Base-by-base conservation (phyloP, 1,140 invertebrate genomes). In the Pseudomyrmex sp. region DNA sequence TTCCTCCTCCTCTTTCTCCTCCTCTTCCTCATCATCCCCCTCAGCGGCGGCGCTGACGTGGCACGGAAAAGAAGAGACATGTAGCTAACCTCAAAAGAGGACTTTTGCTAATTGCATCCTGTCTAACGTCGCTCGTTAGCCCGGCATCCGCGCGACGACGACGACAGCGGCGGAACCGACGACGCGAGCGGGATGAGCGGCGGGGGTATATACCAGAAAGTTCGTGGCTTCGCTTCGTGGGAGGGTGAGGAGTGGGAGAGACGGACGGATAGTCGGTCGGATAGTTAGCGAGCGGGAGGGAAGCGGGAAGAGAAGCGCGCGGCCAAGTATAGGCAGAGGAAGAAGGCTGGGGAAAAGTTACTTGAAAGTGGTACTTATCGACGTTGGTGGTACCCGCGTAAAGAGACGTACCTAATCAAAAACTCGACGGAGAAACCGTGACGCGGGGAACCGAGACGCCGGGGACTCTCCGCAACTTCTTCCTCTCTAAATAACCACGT, bases 91-190 rank as follows among this genome's bases (percentile, higher is more conserved):
- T 88, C 83, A 83, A 79, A 88, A 85, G 85, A 88, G 85, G 87
- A 83, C 80, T 90, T 89, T 63, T 87, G 82, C 87, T 90, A 90
- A 90, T 90, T 90, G 89, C 89, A 90, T 90, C 89, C 89, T 89
- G 89, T 90, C 89, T 89, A 88, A 90, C 82, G 87, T 90, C 74
- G 75, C 89, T 90, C 87, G 83, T 90, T 87, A 90, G 88, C 54
- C 54, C 82, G 73, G 52, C 77, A 66, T 86, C 69, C 84, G 87
- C 56, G 74, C 35, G 35, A 35, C 35, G 35, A 35, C 35, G 35
- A 35, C 35, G 23, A 26, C 20, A 35, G 44, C 61, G 62, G 35
- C 59, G 73, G 26, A 50, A 63, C 65, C 44, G 62, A 56, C 61
- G 59, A 13, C 52, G 35, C 61, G 59, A 52, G 23, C 23, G 54